These are phyloP conservation scores for Cephalopachus bancanus DNA, from an alignment of 2,797 vertebrate genomes.

Conservation along the genomic window DNA sequence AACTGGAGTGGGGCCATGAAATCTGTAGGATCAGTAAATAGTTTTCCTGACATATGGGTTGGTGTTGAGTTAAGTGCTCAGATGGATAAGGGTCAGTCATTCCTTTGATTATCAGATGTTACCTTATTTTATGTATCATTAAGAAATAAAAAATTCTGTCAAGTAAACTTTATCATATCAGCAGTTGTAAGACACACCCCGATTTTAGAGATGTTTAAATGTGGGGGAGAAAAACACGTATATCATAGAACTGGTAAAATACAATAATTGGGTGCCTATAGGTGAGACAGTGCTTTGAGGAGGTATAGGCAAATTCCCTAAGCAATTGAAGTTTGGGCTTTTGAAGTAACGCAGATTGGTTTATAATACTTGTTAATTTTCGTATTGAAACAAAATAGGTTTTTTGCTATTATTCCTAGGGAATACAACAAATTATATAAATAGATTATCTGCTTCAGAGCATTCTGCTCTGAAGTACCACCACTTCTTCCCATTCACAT, in stretches of 20 bases:
- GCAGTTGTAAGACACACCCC: background rate
- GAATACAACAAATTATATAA: background rate
- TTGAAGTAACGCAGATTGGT: background rate
- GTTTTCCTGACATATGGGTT: conserved; percentile 93
- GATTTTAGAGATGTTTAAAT: conserved; percentile 7
- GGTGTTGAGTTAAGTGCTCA: conserved; percentile 92
- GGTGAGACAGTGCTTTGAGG: background rate
- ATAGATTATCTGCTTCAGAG: background rate
- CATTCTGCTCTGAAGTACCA: background rate
- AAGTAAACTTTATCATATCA: background rate
- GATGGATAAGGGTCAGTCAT: conserved; percentile 89
- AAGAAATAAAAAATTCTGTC: conserved; percentile 1
- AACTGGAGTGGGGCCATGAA: conserved; percentile 91
- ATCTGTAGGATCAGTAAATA: conserved; percentile 93
- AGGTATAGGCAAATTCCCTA: background rate
- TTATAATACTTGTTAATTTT: conserved; percentile 28
- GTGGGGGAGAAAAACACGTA: no score
- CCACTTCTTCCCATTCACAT: background rate
- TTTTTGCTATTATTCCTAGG: background rate
- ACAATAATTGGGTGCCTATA: background rate
- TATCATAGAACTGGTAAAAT: background rate
- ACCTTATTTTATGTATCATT: background rate
- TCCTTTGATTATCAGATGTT: background rate
- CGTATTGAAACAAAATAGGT: background rate
- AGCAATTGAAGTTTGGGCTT: background rate